Percentiles rank a stretch among this genome's conserved stretches.
phyloP scores from a whole-genome alignment of 2,113 vertebrate genomes.

The Muntiacus reevesi region DNA sequence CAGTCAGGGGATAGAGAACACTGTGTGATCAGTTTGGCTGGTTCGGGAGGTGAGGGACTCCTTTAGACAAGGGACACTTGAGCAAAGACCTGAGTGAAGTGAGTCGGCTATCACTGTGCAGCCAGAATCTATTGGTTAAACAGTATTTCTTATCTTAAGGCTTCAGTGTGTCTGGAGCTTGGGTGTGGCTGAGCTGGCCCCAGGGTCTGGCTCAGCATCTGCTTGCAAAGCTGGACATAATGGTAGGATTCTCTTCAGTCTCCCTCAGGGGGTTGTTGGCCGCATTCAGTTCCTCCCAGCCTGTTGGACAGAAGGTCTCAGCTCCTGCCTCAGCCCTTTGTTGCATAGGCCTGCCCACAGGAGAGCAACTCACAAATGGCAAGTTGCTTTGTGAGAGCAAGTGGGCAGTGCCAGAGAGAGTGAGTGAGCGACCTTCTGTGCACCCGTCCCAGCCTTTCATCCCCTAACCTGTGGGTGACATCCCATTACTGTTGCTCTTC shows the following conservation, averaged over 20 bases:
- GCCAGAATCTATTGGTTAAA: background rate
- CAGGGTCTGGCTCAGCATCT: background rate
- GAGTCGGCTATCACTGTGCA: background rate
- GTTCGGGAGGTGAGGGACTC: background rate
- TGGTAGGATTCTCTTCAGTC: background rate
- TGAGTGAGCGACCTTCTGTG: background rate
- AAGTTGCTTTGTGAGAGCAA: background rate
- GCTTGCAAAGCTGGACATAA: background rate
- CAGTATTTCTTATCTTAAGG: background rate
- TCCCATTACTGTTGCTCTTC: background rate
- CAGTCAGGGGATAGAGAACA: background rate
- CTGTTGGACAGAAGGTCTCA: background rate
- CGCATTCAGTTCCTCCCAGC: background rate
- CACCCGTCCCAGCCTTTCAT: background rate
- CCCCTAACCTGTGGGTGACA: background rate
- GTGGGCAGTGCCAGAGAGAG: background rate
- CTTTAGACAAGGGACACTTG: background rate
- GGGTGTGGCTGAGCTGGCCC: background rate
- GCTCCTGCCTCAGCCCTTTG: background rate
- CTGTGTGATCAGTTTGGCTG: background rate
- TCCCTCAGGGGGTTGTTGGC: background rate
- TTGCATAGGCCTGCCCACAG: background rate
- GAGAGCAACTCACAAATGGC: background rate
- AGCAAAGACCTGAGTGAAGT: background rate
- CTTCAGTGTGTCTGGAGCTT: background rate